These are phyloP conservation scores for Leiothrix lutea DNA, from an alignment of 2,113 vertebrate genomes.

Conservation along the genomic window DNA sequence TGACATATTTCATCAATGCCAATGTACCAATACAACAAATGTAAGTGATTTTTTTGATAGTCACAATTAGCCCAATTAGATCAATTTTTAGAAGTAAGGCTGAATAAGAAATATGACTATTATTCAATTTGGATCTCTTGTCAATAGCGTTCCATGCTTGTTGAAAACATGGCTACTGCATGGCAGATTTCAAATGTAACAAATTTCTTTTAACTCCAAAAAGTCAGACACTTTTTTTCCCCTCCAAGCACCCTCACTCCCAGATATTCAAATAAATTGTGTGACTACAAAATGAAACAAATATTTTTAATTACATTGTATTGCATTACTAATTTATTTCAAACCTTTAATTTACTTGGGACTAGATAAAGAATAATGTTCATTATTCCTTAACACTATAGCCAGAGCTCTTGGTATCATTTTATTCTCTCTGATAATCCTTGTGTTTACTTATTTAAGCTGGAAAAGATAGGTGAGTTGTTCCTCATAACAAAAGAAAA, in stretches of 20 bases:
- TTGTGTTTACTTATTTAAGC: not conserved
- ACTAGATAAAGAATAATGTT: not conserved
- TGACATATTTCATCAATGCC: not conserved
- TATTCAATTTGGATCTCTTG: not conserved
- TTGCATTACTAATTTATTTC: not conserved
- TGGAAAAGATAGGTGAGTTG: not conserved
- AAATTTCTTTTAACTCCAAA: not conserved
- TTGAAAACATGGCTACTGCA: not conserved
- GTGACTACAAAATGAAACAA: not conserved
- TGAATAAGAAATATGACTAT: not conserved
- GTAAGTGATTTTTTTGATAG: not conserved
- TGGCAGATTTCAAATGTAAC: not conserved
- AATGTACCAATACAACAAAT: not conserved
- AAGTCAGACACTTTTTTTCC: not conserved
- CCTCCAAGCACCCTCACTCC: fast-evolving
- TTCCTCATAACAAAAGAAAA: not conserved
- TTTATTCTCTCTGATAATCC: not conserved
- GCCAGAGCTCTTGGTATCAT: not conserved
- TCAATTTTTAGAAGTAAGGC: not conserved
- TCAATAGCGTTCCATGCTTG: fast-evolving
- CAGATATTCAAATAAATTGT: not conserved
- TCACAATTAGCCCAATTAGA: not conserved
- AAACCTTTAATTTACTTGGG: not conserved
- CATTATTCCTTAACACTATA: not conserved
- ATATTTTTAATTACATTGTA: not conserved